These are phyloP conservation scores for Machimus atricapillus DNA, from an alignment of 2,888 invertebrate species.

Conservation along the genomic window DNA sequence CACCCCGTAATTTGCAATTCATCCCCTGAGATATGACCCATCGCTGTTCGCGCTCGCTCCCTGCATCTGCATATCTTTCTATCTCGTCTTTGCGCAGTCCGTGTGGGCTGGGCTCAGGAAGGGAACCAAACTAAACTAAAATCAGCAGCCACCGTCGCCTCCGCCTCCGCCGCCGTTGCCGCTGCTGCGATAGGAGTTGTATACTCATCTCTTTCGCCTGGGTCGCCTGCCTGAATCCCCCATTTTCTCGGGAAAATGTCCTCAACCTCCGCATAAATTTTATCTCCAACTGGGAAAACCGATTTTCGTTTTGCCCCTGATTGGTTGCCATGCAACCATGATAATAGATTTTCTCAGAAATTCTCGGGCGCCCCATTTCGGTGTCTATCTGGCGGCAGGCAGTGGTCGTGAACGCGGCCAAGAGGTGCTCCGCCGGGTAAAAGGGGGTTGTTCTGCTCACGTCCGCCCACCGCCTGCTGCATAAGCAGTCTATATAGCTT, in stretches of 20 bases:
- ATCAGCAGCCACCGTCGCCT: not conserved
- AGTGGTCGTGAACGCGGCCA: slow-evolving; percentile 32
- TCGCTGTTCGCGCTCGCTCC: not conserved
- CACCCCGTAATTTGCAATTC: slow-evolving; percentile 34
- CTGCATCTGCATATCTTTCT: slow-evolving; percentile 34
- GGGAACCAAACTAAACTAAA: not conserved
- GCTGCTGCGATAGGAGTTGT: not conserved
- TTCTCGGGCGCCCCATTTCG: slow-evolving; percentile 25
- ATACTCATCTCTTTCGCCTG: slow-evolving; percentile 35
- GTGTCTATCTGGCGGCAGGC: slow-evolving; percentile 19
- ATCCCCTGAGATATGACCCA: slow-evolving; percentile 26
- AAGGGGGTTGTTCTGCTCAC: not conserved
- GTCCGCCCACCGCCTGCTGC: not conserved
- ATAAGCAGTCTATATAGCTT: not conserved
- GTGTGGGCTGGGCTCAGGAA: not conserved
- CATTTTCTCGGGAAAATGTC: slow-evolving; percentile 35
- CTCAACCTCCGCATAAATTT: slow-evolving; percentile 33
- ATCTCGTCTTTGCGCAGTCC: slow-evolving; percentile 37
- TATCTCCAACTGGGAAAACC: slow-evolving; percentile 39
- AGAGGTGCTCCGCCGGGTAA: not conserved
- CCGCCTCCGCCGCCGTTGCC: too few relatives aligned
- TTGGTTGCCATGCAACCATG: slow-evolving; percentile 43
- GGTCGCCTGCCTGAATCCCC: not conserved
- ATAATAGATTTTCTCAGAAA: slow-evolving; percentile 42
- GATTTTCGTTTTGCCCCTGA: slow-evolving; percentile 45